Evolutionary conservation across 2,797 vertebrate species (phyloP), one percentile per base, ranked within the genome.

Genomic region (Poecilia gillii): DNA sequence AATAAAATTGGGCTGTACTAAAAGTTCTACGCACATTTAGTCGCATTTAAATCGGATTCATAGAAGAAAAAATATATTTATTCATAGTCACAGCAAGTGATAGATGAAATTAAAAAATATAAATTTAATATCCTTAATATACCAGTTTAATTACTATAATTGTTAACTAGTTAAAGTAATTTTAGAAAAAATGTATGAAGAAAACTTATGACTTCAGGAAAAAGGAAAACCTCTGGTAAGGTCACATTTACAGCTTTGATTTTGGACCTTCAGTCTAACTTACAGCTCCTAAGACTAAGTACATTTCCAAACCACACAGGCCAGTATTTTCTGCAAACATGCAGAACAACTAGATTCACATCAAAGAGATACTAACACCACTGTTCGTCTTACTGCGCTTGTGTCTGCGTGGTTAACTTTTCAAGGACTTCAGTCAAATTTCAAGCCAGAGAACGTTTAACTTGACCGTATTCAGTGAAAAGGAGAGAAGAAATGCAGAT

Each of bases 381-480:
- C 33, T 33, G 33, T 33, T 33, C 33, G 33, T 33, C 33, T 33
- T 33, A 43, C 36, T 39, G 43, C 18, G 8, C 16, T 36, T 4
- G 36, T 23, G 8, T 25, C 39, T 25, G 66, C 2, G 6, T 39
- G 7, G 12, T 70, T 43, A 43, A 9, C 23, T 41, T 25, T 70
- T 25, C 9, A 43, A 43, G 9, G 9, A 68, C 25, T 68, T 66
- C 7, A 18, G 62, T 39, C 14, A 25, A 23, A 41, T 68, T 41
- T 68, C 64, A 39, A 81, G 45, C 64, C 9, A 46, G 39, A 31
- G 51, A 45, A 77, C 43, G 18, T 82, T 51, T 41, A 43, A 57
- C 33, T 25, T 31, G 23, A 41, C 47, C 12, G 47, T 45, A 25
- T 47, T 74, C 33, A 33, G 41, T 23, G 6, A 36, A 72, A 25